phyloP scores from a whole-genome alignment of 1,140 invertebrate species.

The Eulimnadia texana region DNA sequence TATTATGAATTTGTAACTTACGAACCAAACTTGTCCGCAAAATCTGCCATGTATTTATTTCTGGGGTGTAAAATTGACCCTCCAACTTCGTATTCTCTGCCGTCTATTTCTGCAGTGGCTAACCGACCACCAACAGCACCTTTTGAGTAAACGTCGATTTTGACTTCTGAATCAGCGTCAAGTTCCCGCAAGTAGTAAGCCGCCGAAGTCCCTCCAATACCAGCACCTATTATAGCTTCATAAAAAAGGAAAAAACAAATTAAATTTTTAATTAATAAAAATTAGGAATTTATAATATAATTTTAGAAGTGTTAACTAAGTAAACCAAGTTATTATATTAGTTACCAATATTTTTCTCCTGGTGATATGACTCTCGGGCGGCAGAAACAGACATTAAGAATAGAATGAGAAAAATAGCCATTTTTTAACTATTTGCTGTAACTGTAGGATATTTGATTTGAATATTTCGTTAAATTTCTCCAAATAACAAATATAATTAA shows the following conservation, averaged over 20 bases:
- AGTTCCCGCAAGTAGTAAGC: slow-evolving; percentile 41
- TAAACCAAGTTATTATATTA: not conserved
- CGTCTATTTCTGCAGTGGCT: slow-evolving; percentile 33
- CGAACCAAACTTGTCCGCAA: slow-evolving; percentile 37
- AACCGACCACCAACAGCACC: slow-evolving; percentile 41
- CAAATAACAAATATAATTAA: no score
- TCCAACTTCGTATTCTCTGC: slow-evolving; percentile 40
- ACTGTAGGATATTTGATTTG: no score
- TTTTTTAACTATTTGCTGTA: no score
- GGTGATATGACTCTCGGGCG: no score
- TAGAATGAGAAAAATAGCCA: no score
- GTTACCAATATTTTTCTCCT: not conserved
- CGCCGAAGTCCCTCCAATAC: slow-evolving; percentile 43
- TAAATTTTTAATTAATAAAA: not conserved
- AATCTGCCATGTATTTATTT: slow-evolving; percentile 44
- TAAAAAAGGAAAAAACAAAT: slow-evolving; percentile 12
- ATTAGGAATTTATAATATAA: not conserved
- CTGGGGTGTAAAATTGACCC: slow-evolving; percentile 41
- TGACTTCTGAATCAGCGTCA: slow-evolving; percentile 31
- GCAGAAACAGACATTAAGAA: no score
- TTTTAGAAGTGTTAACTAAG: not conserved
- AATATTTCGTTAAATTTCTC: no score
- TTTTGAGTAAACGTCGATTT: slow-evolving; percentile 36
- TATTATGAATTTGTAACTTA: not conserved
- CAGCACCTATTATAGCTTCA: slow-evolving; percentile 45